Base-by-base conservation (phyloP, 1,140 invertebrate species). In the Drosophila burlai region DNA sequence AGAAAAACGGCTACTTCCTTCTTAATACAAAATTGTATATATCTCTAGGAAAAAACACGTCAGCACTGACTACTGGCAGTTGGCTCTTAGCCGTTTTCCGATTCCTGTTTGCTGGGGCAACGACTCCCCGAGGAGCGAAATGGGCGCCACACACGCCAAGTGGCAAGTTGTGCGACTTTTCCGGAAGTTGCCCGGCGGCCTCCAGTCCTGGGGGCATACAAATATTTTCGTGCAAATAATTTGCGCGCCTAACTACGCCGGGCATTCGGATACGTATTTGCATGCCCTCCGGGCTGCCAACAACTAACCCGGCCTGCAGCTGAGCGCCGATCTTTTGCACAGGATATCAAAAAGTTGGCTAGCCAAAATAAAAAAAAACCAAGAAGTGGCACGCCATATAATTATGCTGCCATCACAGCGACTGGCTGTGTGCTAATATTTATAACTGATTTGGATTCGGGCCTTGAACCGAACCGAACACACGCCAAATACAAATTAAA, bases 161-260 rank as follows among this genome's bases (percentile, higher is more conserved):
- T 85, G 79, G 81, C 84, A 85, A 84, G 75, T 90, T 66, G 57
- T 38, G 50, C 54, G 63, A 55, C 58, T 50, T 63, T 60, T 49
- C 86, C 81, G 85, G 85, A 90, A 91, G 86, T 85, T 49, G 66
- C 68, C 71, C 52, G 64, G 57, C 63, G 69, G 67, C 67, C 63
- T 36, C 57, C 72, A 66, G 78, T 45, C 63, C 40, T 42, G 24
- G 31, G 67, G 71, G 21, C 68, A 61, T 26, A 89, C 55, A 81
- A 85, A 91, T 91, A 90, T 90, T 91, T 90, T 90, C 86, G 85
- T 90, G 85, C 79, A 90, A 90, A 90, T 90, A 90, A 90, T 85
- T 90, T 90, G 86, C 82, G 76, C 77, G 86, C 81, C 80, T 90
- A 90, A 85, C 81, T 80, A 82, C 79, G 78, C 61, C 74, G 79